Percentiles rank a stretch among this genome's conserved stretches.
Evolutionary conservation across 2,113 vertebrate genomes (phyloP).

Genomic region (Oceanodroma tethys): DNA sequence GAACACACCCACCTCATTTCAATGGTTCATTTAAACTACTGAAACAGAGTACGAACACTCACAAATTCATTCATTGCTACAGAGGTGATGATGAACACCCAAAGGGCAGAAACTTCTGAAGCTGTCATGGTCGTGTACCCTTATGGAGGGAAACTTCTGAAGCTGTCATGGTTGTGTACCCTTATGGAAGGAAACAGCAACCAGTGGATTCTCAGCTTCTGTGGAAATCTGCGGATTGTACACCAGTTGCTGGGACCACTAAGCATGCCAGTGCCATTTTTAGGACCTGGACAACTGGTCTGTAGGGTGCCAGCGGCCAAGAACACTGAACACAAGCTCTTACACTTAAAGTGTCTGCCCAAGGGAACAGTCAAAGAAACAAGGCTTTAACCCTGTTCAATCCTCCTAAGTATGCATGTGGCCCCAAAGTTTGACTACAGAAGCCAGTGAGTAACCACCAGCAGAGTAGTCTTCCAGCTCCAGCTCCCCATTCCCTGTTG

Average conservation of each 20-base stretch:
- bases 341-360: neutral
- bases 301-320: neutral
- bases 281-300: neutral
- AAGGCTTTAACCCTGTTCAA: neutral
- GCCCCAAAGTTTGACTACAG: neutral
- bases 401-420: neutral
- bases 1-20: neutral
- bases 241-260: neutral
- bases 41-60: neutral
- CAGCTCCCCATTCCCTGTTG: neutral
- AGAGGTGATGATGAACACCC: neutral
- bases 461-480: neutral
- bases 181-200: neutral
- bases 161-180: neutral
- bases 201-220: neutral
- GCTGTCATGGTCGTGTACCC: neutral
- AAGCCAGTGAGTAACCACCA: neutral
- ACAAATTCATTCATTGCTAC: neutral
- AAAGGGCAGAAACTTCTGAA: neutral
- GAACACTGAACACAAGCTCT: neutral
- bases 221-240: neutral
- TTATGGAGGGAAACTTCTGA: neutral
- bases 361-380: neutral
- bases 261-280: neutral
- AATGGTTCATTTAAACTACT: neutral